Percentiles rank a stretch among this genome's conserved stretches.
phyloP scores from a whole-genome alignment of 2,113 vertebrate species.

The Urocynchramus pylzowi region DNA sequence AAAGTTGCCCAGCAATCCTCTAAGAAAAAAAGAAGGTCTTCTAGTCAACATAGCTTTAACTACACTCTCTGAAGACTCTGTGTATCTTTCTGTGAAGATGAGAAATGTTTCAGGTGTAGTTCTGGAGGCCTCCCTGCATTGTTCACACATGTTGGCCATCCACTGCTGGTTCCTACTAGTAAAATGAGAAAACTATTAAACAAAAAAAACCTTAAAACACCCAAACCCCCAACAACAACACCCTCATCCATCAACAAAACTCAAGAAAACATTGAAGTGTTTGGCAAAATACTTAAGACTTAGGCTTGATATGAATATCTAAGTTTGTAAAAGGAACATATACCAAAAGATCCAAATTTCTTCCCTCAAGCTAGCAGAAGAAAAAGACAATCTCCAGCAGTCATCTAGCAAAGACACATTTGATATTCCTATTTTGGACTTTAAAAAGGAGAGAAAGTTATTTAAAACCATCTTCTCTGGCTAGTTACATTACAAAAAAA shows the following conservation, averaged over 20 bases:
- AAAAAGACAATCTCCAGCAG: background rate
- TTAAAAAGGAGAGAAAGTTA: background rate
- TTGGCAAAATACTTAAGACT: background rate
- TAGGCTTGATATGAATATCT: background rate
- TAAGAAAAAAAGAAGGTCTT: background rate
- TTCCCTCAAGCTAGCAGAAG: background rate
- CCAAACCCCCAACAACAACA: background rate
- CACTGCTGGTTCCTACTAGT: background rate
- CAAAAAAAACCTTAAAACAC: background rate
- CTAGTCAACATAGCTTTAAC: background rate
- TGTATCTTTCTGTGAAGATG: background rate
- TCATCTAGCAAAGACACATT: background rate
- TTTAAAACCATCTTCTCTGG: background rate
- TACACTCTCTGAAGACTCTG: background rate
- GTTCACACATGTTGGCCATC: background rate
- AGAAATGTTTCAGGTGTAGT: background rate
- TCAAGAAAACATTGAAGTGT: background rate
- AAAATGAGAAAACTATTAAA: background rate
- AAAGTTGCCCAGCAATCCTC: background rate
- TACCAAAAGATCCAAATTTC: background rate
- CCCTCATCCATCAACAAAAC: background rate
- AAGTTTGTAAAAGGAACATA: background rate
- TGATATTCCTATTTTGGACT: background rate
- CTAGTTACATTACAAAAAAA: background rate
- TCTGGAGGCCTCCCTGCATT: background rate